Percentiles rank a stretch among this genome's conserved stretches.
Evolutionary conservation across 2,113 vertebrate genomes (phyloP).

Genomic region (Rhadina sibilatrix): DNA sequence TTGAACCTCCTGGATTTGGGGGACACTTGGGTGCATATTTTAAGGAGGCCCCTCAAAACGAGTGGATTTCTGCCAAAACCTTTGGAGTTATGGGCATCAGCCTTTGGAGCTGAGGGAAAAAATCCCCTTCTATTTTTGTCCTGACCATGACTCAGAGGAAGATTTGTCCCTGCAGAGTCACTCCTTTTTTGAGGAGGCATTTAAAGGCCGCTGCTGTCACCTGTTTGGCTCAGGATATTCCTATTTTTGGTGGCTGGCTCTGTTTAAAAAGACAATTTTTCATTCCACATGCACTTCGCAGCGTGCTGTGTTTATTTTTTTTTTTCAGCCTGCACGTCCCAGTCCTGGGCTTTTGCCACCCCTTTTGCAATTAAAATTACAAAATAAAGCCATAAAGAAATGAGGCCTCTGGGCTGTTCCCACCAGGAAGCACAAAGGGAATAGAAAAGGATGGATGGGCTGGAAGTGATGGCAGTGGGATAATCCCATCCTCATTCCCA

Average conservation of each 20-base stretch:
- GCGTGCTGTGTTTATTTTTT: neutral
- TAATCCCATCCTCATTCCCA: neutral
- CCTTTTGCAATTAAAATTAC: constrained; percentile 1
- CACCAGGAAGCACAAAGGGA: neutral
- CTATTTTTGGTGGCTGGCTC: neutral
- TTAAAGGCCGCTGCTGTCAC: neutral
- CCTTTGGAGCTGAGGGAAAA: neutral
- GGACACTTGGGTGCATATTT: neutral
- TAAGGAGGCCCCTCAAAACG: neutral
- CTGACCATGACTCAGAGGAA: neutral
- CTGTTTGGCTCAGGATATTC: neutral
- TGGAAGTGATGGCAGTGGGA: neutral
- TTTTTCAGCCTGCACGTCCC: neutral
- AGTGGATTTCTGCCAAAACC: neutral
- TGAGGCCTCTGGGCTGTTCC: neutral
- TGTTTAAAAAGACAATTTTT: neutral
- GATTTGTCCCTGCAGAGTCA: neutral
- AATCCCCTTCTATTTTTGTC: constrained; percentile 2
- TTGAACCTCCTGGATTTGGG: neutral
- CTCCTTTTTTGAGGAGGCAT: neutral
- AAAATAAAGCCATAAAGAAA: neutral
- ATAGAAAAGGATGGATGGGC: neutral
- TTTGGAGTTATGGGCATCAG: neutral
- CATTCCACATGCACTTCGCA: neutral
- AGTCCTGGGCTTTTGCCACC: neutral